Percentiles rank a stretch among this genome's conserved stretches.
Evolutionary conservation across 2,888 invertebrate species (phyloP).

Genomic region (Melangyna quadrimaculata): DNA sequence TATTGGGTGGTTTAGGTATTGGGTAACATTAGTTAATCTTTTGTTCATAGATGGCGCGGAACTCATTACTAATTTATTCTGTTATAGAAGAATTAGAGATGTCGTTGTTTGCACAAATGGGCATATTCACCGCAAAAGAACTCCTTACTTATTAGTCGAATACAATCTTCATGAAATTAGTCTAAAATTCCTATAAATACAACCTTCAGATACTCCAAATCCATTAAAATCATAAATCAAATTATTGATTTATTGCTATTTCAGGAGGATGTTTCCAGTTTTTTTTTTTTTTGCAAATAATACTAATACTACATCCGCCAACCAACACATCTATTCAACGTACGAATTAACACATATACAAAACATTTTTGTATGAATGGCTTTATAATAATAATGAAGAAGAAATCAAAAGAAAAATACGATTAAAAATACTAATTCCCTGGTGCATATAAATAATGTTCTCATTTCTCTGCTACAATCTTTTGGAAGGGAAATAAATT

Average conservation of each 20-base stretch:
- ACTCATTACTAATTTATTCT: too few species aligned
- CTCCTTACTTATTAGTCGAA: neutral
- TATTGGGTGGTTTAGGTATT: too few species aligned
- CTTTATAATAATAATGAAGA: conserved; percentile 20
- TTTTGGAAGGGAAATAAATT: conserved; percentile 66
- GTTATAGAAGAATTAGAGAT: too few species aligned
- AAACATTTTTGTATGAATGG: neutral
- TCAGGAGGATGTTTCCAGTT: conserved; percentile 28
- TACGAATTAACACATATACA: neutral
- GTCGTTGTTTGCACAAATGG: too few species aligned
- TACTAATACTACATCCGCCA: conserved; percentile 44
- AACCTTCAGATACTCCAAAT: conserved; percentile 19
- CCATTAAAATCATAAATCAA: conserved; percentile 69
- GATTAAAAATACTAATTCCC: conserved; percentile 66
- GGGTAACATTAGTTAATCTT: too few species aligned
- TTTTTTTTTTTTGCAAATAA: conserved; percentile 62
- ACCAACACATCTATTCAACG: neutral
- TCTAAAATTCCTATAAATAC: neutral
- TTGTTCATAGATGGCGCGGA: too few species aligned
- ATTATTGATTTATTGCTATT: conserved; percentile 56
- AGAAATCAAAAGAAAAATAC: conserved; percentile 44
- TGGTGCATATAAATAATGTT: conserved; percentile 69
- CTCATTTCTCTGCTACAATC: conserved; percentile 62
- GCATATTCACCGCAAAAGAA: too few species aligned
- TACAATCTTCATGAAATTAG: neutral